Conservation (phyloP, 2,113 vertebrate genomes). For the Aix galericulata region DNA sequence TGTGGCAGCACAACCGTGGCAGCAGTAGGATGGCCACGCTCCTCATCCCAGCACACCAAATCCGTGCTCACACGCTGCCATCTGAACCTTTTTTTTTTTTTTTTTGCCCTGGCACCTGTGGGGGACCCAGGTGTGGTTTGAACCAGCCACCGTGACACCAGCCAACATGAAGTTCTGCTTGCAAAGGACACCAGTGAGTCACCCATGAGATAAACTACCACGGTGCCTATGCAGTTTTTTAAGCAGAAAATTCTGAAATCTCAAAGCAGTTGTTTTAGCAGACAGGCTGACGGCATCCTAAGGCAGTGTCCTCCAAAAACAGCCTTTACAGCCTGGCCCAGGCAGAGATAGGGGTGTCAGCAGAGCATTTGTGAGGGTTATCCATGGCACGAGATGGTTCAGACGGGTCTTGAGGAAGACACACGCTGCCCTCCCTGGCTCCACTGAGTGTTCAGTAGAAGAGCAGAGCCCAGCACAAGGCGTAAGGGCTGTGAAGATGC, state of each 20-base stretch:
- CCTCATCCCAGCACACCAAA: background rate
- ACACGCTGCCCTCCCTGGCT: background rate
- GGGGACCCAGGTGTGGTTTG: background rate
- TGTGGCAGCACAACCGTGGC: background rate
- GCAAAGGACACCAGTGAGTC: accelerated
- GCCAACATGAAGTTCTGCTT: background rate
- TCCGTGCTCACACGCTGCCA: accelerated
- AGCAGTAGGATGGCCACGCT: background rate
- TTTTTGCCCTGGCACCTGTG: no score
- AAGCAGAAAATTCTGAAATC: background rate
- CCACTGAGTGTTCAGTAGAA: background rate
- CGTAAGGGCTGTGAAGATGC: background rate
- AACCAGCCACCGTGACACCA: background rate
- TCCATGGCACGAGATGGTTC: background rate
- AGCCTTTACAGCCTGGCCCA: background rate
- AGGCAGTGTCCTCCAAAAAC: background rate
- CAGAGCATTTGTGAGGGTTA: background rate
- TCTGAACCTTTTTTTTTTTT: background rate
- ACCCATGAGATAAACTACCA: background rate
- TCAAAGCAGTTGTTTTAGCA: background rate
- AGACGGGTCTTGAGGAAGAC: background rate
- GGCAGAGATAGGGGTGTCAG: background rate
- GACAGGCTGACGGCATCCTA: background rate
- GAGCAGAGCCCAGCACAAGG: background rate
- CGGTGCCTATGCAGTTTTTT: no score